Evolutionary conservation across 2,113 vertebrate species (phyloP).

Genomic region (Bubo scandiacus): DNA sequence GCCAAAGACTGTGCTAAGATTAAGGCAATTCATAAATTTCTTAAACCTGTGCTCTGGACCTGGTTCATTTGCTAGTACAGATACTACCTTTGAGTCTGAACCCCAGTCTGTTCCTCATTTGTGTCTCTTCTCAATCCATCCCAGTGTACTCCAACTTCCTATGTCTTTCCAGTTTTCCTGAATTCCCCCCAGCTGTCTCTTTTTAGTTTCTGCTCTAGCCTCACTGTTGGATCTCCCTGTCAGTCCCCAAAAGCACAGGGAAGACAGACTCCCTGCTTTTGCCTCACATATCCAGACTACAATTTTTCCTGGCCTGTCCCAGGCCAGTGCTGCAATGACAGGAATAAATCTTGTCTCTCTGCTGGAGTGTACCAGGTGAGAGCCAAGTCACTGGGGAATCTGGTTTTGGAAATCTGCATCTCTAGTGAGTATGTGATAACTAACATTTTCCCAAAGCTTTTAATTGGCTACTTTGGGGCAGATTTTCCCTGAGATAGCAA

Average conservation of each 20-base stretch:
- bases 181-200: not conserved
- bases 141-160: not conserved
- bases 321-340: not conserved
- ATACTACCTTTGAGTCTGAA: not conserved
- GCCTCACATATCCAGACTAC: not conserved
- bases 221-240: not conserved
- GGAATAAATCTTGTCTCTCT: not conserved
- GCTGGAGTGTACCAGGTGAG: not conserved
- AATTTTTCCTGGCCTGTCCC: not conserved
- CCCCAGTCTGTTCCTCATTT: not conserved
- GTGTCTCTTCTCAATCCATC: not conserved
- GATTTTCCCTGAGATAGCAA: not conserved
- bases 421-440: not conserved
- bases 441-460: constrained; percentile 24
- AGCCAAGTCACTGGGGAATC: not conserved
- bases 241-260: not conserved
- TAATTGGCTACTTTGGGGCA: constrained; percentile 52
- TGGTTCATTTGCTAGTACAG: not conserved
- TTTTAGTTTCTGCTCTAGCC: not conserved
- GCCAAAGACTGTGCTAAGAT: not conserved
- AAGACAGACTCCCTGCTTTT: not conserved
- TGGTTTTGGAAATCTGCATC: constrained; percentile 26
- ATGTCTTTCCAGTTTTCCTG: not conserved
- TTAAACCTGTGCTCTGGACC: not conserved
- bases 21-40: not conserved